These are phyloP conservation scores for Setophaga petechia DNA, from an alignment of 2,113 vertebrate species.

Conservation along the genomic window DNA sequence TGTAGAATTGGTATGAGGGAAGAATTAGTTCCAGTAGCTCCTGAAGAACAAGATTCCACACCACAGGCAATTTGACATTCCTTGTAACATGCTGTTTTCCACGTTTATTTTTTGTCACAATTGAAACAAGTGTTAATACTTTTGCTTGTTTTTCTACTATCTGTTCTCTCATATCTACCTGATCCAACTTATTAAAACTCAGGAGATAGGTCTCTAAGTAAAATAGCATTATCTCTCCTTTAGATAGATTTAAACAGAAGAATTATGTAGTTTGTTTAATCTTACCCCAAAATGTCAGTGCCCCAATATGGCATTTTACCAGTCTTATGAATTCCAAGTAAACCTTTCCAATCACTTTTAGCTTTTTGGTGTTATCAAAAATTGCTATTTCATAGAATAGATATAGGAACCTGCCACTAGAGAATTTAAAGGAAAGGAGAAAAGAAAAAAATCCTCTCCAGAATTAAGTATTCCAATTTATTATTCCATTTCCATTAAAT, in stretches of 20 bases:
- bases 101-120: not conserved
- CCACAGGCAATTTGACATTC: not conserved
- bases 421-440: not conserved
- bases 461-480: not conserved
- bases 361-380: not conserved
- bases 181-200: not conserved
- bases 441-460: not conserved
- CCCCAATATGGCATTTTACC: not conserved
- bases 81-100: not conserved
- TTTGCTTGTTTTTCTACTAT: not conserved
- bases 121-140: not conserved
- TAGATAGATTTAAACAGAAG: not conserved
- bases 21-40: conserved; percentile 51
- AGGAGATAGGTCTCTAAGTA: not conserved
- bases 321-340: not conserved
- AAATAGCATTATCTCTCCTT: not conserved
- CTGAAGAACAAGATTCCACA: not conserved
- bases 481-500: not conserved
- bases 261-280: not conserved
- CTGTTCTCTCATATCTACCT: not conserved
- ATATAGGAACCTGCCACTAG: not conserved
- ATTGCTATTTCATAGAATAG: not conserved
- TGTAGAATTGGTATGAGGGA: not conserved
- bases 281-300: not conserved
- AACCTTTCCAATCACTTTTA: not conserved